A percentile compares a stretch with the other conserved stretches of the same genome.
Evolutionary conservation across 2,888 invertebrate genomes (phyloP).

Genomic region (Trichopoda pennipes): DNA sequence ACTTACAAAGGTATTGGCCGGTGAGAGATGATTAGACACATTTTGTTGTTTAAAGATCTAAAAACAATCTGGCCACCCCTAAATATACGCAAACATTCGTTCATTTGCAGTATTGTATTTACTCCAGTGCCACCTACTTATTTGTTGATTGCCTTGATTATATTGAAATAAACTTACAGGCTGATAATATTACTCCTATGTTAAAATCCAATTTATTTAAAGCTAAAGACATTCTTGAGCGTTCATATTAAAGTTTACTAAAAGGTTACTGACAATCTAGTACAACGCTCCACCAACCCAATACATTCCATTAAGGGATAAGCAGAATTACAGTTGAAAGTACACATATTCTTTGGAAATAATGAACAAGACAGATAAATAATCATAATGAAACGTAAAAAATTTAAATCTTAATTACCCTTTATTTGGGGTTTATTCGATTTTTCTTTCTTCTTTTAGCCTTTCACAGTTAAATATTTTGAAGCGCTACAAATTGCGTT

Average conservation of each 20-base stretch:
- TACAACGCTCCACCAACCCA: background rate
- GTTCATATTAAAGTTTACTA: background rate
- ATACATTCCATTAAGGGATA: background rate
- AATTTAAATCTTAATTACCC: constrained; percentile 50
- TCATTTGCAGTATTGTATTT: constrained; percentile 6
- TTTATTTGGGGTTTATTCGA: constrained; percentile 29
- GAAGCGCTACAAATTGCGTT: constrained; percentile 20
- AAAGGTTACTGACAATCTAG: background rate
- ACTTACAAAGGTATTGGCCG: too few species aligned
- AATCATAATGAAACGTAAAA: constrained; percentile 12
- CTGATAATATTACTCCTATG: constrained; percentile 57
- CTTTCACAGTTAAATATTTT: constrained; percentile 10
- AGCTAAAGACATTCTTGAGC: constrained; percentile 51
- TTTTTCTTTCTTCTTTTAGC: background rate
- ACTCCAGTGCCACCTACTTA: constrained; percentile 44
- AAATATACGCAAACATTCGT: background rate
- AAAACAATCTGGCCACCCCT: constrained; percentile 21
- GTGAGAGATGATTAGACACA: too few species aligned
- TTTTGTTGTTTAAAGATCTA: background rate
- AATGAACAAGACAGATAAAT: constrained; percentile 9
- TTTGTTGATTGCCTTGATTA: constrained; percentile 39
- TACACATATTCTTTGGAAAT: background rate
- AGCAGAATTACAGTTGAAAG: constrained; percentile 1
- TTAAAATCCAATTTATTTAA: constrained; percentile 65
- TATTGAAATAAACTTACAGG: constrained; percentile 52